Evolutionary conservation across 1,140 invertebrate genomes (phyloP).

Genomic region (Micrasema longulum): DNA sequence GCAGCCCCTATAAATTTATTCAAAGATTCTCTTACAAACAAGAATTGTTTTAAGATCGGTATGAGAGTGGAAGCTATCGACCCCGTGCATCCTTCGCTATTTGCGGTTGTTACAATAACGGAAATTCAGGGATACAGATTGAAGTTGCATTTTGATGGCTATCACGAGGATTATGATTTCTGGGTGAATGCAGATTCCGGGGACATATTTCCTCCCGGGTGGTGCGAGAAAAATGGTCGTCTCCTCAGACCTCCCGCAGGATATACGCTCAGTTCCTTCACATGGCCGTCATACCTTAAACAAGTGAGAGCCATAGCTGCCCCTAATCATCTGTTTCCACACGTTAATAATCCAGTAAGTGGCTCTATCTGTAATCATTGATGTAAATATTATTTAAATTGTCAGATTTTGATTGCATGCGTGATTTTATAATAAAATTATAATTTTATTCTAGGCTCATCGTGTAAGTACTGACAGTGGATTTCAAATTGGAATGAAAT

Average conservation of each 20-base stretch:
- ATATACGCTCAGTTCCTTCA: conserved; percentile 75
- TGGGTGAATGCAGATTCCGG: conserved; percentile 93
- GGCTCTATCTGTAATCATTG: conserved; percentile 62
- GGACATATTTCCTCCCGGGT: conserved; percentile 94
- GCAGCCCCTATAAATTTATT: conserved; percentile 83
- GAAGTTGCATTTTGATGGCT: conserved; percentile 93
- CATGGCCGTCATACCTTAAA: conserved; percentile 88
- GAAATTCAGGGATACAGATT: conserved; percentile 87
- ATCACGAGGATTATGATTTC: conserved; percentile 90
- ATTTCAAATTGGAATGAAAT: conserved; percentile 90
- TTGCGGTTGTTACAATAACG: conserved; percentile 88
- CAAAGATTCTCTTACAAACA: conserved; percentile 79
- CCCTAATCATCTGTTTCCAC: conserved; percentile 80
- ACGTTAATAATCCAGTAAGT: conserved; percentile 55
- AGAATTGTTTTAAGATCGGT: conserved; percentile 83
- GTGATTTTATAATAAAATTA: too few species aligned
- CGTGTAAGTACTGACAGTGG: conserved; percentile 76
- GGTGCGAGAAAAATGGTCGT: conserved; percentile 87
- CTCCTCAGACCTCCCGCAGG: conserved; percentile 81
- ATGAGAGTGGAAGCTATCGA: conserved; percentile 96
- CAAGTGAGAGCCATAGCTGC: conserved; percentile 81
- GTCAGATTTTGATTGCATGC: too few species aligned
- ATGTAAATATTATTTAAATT: too few species aligned
- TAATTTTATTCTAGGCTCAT: conserved; percentile 60
- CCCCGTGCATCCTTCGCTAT: conserved; percentile 88